Evolutionary conservation across 2,888 invertebrate species (phyloP).

Genomic region (Pollenia amentaria): DNA sequence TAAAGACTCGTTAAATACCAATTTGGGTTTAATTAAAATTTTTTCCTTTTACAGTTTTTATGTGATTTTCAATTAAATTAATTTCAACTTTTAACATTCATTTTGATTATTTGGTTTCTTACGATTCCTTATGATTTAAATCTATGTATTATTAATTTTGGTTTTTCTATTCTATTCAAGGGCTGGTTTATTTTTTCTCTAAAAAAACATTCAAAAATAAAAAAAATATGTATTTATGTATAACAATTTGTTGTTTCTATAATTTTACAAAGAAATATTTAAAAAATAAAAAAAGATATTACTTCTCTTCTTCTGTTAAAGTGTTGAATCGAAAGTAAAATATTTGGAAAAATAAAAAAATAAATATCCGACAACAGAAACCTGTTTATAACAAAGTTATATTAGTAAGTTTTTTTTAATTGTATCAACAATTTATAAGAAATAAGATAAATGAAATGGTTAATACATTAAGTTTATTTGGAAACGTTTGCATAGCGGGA

Average conservation of each 20-base stretch:
- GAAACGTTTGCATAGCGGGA: slow-evolving; percentile 44
- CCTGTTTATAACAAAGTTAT: slow-evolving; percentile 10
- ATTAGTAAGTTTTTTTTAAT: neutral
- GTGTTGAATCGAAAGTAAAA: neutral
- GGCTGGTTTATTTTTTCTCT: neutral
- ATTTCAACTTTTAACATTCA: slow-evolving; percentile 3
- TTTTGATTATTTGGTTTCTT: slow-evolving; percentile 32
- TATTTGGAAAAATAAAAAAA: slow-evolving; percentile 19
- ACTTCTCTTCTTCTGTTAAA: neutral
- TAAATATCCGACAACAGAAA: slow-evolving; percentile 15
- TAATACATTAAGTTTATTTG: slow-evolving; percentile 53
- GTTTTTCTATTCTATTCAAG: slow-evolving; percentile 4
- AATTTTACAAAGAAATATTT: neutral
- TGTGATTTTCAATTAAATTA: slow-evolving; percentile 1
- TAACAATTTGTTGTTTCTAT: neutral
- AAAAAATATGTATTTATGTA: slow-evolving; percentile 27
- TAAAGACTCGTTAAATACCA: neutral
- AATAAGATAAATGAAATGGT: slow-evolving; percentile 32
- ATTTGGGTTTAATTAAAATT: slow-evolving; percentile 14
- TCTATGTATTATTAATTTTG: neutral
- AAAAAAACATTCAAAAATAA: slow-evolving; percentile 39
- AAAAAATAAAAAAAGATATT: slow-evolving; percentile 9
- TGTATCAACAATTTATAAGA: neutral
- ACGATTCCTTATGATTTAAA: slow-evolving; percentile 1
- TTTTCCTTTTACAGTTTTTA: neutral